phyloP scores from a whole-genome alignment of 2,888 invertebrate species.

The Seira ritae region DNA sequence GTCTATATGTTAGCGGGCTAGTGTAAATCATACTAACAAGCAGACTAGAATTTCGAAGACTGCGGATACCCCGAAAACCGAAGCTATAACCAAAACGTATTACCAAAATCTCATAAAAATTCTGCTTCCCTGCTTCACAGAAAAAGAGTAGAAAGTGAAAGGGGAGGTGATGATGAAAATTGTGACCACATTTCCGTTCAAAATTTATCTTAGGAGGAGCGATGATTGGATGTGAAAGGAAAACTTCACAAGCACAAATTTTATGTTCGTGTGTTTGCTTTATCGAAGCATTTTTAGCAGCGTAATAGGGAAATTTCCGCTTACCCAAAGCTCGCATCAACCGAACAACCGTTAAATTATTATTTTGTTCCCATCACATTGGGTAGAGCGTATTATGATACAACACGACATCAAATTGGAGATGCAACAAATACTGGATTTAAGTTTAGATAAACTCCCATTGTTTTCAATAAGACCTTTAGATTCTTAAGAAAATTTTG shows the following conservation, averaged over 20 bases:
- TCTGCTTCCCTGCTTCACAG: neutral
- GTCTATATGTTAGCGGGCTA: too few relatives aligned
- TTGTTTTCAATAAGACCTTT: too few relatives aligned
- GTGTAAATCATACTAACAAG: conserved; percentile 13
- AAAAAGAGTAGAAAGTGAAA: conserved; percentile 3
- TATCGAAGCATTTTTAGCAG: neutral
- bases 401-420: too few relatives aligned
- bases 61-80: conserved; percentile 5
- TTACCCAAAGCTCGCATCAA: conserved; percentile 7
- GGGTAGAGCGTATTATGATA: too few relatives aligned
- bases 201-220: conserved; percentile 5
- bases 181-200: neutral
- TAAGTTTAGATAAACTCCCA: too few relatives aligned
- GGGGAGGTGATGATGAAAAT: conserved; percentile 11
- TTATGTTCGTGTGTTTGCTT: neutral
- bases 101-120: conserved; percentile 17
- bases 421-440: too few relatives aligned
- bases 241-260: neutral
- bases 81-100: conserved; percentile 1
- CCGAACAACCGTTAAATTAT: conserved; percentile 21
- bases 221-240: neutral
- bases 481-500: too few relatives aligned
- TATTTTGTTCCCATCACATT: too few relatives aligned
- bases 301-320: conserved; percentile 9
- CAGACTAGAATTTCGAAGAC: neutral